A percentile compares a stretch with the other conserved stretches of the same genome.
Evolutionary conservation across 2,797 vertebrate genomes (phyloP).

Genomic region (Gambusia yucatana): DNA sequence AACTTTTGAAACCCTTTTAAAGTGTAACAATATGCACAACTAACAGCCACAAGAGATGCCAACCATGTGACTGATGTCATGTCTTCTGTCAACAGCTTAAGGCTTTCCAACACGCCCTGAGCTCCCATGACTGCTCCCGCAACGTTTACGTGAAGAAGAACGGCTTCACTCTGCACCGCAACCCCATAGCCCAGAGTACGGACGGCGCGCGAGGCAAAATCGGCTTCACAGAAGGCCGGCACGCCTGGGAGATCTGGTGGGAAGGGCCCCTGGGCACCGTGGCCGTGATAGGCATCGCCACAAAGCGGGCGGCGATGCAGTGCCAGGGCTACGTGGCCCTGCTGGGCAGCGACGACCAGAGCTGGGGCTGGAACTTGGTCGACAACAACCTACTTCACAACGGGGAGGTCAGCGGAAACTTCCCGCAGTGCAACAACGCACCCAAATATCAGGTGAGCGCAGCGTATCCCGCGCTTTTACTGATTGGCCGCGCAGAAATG

Average conservation of each 20-base stretch:
- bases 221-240: conserved; percentile 95
- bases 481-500: background rate
- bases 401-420: conserved; percentile 98
- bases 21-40: too few species aligned
- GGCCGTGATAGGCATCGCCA: conserved; percentile 97
- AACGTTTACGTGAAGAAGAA: conserved; percentile 99
- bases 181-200: conserved; percentile 98
- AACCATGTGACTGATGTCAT: background rate
- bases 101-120: conserved; percentile 94
- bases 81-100: conserved; percentile 82
- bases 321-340: conserved; percentile 99
- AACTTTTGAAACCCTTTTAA: background rate
- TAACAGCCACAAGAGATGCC: background rate
- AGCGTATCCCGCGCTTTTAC: background rate
- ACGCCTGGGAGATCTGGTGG: conserved; percentile 99
- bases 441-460: conserved; percentile 96
- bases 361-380: conserved; percentile 99
- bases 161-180: conserved; percentile 97
- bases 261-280: conserved; percentile 98
- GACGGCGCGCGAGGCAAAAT: conserved; percentile 97
- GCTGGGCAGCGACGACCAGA: conserved; percentile 97
- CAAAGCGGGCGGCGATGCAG: conserved; percentile 95
- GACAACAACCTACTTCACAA: conserved; percentile 99
- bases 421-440: conserved; percentile 98
- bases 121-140: conserved; percentile 96